phyloP scores from a whole-genome alignment of 2,113 vertebrate species.

The Tenrec ecaudatus region DNA sequence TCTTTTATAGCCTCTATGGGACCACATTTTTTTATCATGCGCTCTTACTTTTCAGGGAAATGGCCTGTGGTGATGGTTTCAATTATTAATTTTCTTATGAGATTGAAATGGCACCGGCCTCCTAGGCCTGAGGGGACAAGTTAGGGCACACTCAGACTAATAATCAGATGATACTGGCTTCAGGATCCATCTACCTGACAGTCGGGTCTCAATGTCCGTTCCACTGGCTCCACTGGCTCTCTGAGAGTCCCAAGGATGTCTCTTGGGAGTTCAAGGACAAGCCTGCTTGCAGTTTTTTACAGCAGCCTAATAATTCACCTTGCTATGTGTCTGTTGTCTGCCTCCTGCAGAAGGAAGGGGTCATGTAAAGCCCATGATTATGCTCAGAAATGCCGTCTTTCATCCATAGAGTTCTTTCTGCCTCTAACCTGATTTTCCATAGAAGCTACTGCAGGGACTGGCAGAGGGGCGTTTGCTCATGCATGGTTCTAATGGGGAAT shows the following conservation, averaged over 20 bases:
- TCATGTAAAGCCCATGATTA: background rate
- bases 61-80: background rate
- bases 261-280: background rate
- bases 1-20: conserved; percentile 43
- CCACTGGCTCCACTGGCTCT: background rate
- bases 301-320: background rate
- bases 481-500: background rate
- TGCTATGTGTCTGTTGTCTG: background rate
- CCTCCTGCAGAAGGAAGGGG: background rate
- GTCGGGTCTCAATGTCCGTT: background rate
- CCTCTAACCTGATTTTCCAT: background rate
- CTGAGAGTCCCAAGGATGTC: background rate
- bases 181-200: background rate
- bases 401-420: background rate
- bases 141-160: background rate
- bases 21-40: background rate
- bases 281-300: background rate
- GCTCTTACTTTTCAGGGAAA: background rate
- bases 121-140: background rate
- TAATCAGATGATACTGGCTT: background rate
- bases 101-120: background rate
- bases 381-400: background rate
- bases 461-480: background rate
- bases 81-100: background rate
- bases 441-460: too few relatives aligned